These are phyloP conservation scores for Geodia barretti DNA, from an alignment of 37 sponge, comb jelly and placozoan species.

Conservation along the genomic window DNA sequence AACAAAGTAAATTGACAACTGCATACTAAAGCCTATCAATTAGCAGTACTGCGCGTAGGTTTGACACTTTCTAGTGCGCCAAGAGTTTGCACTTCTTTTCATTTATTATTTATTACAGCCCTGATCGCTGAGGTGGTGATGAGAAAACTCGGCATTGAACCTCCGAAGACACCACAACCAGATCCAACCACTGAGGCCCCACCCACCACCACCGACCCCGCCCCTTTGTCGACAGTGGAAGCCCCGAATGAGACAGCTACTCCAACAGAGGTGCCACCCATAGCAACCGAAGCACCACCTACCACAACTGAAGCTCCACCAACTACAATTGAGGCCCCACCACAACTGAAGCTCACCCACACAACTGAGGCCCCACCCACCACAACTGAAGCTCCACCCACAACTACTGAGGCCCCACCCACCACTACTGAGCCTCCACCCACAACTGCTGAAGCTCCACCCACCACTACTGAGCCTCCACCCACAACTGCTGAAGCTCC, in stretches of 20 bases:
- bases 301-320: background rate
- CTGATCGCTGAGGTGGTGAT: slow-evolving; percentile 45
- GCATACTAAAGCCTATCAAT: no score
- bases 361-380: background rate
- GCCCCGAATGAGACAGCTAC: no score
- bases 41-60: no score
- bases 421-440: background rate
- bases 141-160: slow-evolving; percentile 34
- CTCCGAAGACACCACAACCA: slow-evolving; percentile 13
- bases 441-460: background rate
- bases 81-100: no score
- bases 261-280: background rate
- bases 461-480: background rate
- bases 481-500: background rate
- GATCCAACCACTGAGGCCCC: slow-evolving; percentile 36
- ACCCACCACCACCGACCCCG: no score
- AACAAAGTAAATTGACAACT: no score
- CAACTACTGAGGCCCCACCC: background rate
- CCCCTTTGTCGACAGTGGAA: no score
- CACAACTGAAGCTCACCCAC: no score
- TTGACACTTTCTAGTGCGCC: no score
- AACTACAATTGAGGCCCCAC: background rate
- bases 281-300: background rate
- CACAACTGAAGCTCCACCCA: background rate
- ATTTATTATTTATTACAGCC: slow-evolving; percentile 1